These are phyloP conservation scores for Tyrophagus putrescentiae DNA, from an alignment of 1,140 invertebrate species.

Conservation along the genomic window DNA sequence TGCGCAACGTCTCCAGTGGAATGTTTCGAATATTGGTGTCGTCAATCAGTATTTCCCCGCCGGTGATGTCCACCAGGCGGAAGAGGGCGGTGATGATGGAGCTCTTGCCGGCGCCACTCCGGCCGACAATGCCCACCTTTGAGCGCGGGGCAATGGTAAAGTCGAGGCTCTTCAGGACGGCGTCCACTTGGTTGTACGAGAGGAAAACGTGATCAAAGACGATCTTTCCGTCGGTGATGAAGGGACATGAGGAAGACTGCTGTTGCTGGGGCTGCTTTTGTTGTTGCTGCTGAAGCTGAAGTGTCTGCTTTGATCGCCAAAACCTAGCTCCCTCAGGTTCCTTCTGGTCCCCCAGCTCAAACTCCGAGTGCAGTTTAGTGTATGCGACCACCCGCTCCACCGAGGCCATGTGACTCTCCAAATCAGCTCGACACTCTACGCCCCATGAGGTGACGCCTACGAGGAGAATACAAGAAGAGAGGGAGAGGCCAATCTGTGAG, in stretches of 20 bases:
- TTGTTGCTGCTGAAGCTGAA: no score
- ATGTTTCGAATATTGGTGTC: conserved; percentile 65
- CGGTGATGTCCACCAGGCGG: conserved; percentile 39
- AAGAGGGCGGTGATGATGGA: conserved; percentile 34
- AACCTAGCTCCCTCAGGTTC: conserved; percentile 54
- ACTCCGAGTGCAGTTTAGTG: conserved; percentile 44
- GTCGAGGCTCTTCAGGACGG: conserved; percentile 47
- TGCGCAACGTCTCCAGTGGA: conserved; percentile 68
- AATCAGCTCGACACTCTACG: conserved; percentile 48
- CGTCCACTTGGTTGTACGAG: conserved; percentile 48
- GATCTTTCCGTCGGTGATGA: conserved; percentile 44
- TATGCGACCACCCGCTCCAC: conserved; percentile 53
- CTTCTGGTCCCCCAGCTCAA: conserved; percentile 32
- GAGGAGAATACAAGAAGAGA: conserved; percentile 37
- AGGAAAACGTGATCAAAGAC: conserved; percentile 51
- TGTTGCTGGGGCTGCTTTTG: conserved; percentile 24
- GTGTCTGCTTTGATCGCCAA: no score
- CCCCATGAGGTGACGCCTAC: not conserved
- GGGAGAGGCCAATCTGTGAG: conserved; percentile 39
- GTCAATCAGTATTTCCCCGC: conserved; percentile 68
- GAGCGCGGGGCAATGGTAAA: conserved; percentile 35
- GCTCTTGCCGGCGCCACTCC: conserved; percentile 31
- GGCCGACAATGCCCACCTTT: not conserved
- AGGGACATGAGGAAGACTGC: not conserved
- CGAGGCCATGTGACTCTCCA: conserved; percentile 58